Percentiles rank a stretch among this genome's conserved stretches.
Evolutionary conservation across 2,113 vertebrate species (phyloP).

Genomic region (Helogale parvula): DNA sequence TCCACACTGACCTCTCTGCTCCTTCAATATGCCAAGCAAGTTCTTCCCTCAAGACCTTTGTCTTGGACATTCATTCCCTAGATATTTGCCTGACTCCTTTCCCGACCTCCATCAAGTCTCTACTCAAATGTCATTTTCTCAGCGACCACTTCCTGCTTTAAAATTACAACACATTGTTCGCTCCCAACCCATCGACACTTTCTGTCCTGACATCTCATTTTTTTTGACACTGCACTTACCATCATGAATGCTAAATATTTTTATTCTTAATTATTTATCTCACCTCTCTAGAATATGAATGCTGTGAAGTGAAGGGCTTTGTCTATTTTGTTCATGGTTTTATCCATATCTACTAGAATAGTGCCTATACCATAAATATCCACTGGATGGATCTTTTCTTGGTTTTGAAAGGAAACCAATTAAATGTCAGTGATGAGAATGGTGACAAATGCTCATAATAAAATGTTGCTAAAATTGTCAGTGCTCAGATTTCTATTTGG

Average conservation of each 20-base stretch:
- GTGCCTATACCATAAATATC: constrained; percentile 30
- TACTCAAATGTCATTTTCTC: background rate
- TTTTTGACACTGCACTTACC: background rate
- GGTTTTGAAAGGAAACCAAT: constrained; percentile 66
- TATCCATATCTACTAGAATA: background rate
- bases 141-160: background rate
- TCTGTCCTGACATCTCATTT: background rate
- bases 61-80: background rate
- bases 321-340: constrained; percentile 20
- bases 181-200: background rate
- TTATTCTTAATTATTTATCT: constrained; percentile 27
- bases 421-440: constrained; percentile 66
- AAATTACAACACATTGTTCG: background rate
- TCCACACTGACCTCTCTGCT: background rate
- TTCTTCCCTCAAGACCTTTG: background rate
- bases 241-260: background rate
- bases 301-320: background rate
- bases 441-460: constrained; percentile 53
- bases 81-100: background rate
- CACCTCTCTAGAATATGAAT: background rate
- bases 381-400: constrained; percentile 37
- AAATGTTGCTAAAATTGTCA: constrained; percentile 70
- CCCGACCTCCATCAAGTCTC: background rate
- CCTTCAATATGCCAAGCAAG: background rate
- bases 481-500: constrained; percentile 58